Conservation (phyloP, 2,797 vertebrate genomes). For the Ciconia nigra region DNA sequence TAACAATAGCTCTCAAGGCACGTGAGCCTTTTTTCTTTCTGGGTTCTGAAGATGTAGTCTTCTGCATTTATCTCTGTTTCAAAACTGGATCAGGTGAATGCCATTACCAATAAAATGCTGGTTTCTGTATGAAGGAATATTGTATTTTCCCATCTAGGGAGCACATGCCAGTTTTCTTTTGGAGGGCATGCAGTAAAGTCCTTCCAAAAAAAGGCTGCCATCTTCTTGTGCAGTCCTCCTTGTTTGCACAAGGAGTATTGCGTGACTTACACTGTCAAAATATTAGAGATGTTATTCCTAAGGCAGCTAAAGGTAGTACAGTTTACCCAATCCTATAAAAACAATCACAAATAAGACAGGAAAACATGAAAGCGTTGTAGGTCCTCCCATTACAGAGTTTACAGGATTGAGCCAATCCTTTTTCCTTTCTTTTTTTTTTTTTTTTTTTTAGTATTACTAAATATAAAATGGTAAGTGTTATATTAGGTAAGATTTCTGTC, state of each 20-base stretch:
- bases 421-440: background rate
- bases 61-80: background rate
- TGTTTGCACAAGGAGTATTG: background rate
- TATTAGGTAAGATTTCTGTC: conserved; percentile 12
- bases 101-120: background rate
- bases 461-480: background rate
- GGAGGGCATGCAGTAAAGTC: background rate
- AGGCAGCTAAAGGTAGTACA: background rate
- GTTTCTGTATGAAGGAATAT: background rate
- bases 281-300: background rate
- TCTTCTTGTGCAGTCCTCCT: background rate
- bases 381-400: background rate
- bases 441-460: background rate
- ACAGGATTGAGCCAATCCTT: background rate
- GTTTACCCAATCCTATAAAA: background rate
- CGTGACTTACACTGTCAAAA: background rate
- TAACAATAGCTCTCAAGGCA: background rate
- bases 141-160: background rate
- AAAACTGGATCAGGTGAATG: background rate
- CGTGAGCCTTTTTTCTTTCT: background rate
- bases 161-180: background rate
- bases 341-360: background rate
- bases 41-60: background rate
- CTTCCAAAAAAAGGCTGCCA: background rate
- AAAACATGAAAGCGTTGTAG: background rate